Evolutionary conservation across 2,888 invertebrate species (phyloP).

Genomic region (Mythimna albipuncta): DNA sequence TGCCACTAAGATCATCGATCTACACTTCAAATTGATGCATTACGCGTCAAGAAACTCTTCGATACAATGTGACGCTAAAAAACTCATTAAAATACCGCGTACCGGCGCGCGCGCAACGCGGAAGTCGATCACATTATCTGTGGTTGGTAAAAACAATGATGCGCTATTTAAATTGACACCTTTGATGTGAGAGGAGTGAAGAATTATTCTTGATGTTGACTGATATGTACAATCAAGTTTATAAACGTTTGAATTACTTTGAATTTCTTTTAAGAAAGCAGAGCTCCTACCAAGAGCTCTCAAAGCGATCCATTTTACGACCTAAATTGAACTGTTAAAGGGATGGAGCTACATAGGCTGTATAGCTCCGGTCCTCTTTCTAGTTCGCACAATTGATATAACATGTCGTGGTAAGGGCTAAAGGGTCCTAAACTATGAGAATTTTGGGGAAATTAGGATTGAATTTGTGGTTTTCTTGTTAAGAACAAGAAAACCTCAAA

Average conservation of each 20-base stretch:
- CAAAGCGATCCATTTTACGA: too few species aligned
- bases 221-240: background rate
- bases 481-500: too few species aligned
- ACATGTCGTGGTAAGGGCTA: too few species aligned
- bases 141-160: slow-evolving; percentile 59
- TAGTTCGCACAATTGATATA: too few species aligned
- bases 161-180: slow-evolving; percentile 55
- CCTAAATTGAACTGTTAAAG: too few species aligned
- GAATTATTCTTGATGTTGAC: slow-evolving; percentile 6
- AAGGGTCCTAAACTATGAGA: background rate
- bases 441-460: too few species aligned
- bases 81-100: slow-evolving; percentile 59
- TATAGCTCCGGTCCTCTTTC: too few species aligned
- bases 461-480: too few species aligned
- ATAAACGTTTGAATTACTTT: background rate
- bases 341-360: too few species aligned
- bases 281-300: too few species aligned
- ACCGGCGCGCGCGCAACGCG: slow-evolving; percentile 54
- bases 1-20: slow-evolving; percentile 46
- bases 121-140: slow-evolving; percentile 51
- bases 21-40: slow-evolving; percentile 28
- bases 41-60: slow-evolving; percentile 48
- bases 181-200: slow-evolving; percentile 25
- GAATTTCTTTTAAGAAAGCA: background rate
- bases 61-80: slow-evolving; percentile 56